Percentiles rank a stretch among this genome's conserved stretches.
Evolutionary conservation across 2,888 invertebrate species (phyloP).

Genomic region (Conomelus anceps): DNA sequence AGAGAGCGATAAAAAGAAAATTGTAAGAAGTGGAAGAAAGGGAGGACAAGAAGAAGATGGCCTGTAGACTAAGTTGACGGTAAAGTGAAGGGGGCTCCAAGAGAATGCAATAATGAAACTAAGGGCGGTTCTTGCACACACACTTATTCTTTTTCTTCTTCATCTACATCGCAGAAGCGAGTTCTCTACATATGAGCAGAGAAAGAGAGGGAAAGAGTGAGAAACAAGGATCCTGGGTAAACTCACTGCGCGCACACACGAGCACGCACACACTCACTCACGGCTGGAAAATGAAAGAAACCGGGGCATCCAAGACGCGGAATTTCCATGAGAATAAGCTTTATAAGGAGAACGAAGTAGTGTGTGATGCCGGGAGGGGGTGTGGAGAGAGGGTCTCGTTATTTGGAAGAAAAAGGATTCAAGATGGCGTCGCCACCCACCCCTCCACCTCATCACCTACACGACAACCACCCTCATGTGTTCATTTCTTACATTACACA

Average conservation of each 20-base stretch:
- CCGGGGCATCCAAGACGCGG: slow-evolving; percentile 22
- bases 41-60: neutral
- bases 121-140: slow-evolving; percentile 19
- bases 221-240: slow-evolving; percentile 19
- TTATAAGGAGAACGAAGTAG: neutral
- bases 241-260: slow-evolving; percentile 10
- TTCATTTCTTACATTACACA: slow-evolving; percentile 28
- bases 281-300: slow-evolving; percentile 25
- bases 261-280: neutral
- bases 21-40: slow-evolving; percentile 1
- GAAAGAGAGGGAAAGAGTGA: neutral
- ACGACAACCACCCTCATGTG: slow-evolving; percentile 2
- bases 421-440: slow-evolving; percentile 16
- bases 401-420: slow-evolving; percentile 28
- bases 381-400: slow-evolving; percentile 17
- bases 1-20: no score
- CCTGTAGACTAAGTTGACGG: neutral
- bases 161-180: neutral
- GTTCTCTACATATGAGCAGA: neutral
- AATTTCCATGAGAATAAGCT: slow-evolving; percentile 29
- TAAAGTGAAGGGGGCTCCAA: slow-evolving; percentile 13
- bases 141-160: neutral
- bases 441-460: neutral
- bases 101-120: slow-evolving; percentile 27
- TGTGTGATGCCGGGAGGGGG: neutral